These are phyloP conservation scores for Melinaea marsaeus DNA, from an alignment of 2,888 invertebrate genomes.

Conservation along the genomic window DNA sequence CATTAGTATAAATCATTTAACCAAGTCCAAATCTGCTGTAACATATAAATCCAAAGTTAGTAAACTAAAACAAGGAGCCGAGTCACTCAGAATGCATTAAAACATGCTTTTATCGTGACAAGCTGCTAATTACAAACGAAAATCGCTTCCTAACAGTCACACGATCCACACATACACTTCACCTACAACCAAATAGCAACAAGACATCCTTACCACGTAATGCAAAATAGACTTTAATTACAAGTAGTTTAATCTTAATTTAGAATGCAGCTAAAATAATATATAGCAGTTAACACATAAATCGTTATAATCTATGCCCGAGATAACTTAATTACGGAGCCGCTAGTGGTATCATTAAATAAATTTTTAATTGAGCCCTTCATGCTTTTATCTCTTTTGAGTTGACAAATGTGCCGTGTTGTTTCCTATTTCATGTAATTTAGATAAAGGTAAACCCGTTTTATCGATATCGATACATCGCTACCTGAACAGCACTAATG, in stretches of 20 bases:
- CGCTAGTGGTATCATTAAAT: constrained; percentile 35
- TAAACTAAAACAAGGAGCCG: constrained; percentile 18
- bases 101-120: constrained; percentile 35
- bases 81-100: constrained; percentile 30
- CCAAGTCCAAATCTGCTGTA: too few species aligned
- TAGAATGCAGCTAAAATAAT: constrained; percentile 4
- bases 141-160: constrained; percentile 40
- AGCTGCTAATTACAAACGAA: constrained; percentile 41
- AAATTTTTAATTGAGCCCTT: constrained; percentile 40
- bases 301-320: constrained; percentile 35
- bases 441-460: constrained; percentile 27
- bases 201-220: background rate
- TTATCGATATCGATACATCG: constrained; percentile 27
- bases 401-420: constrained; percentile 39
- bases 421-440: constrained; percentile 31
- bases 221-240: constrained; percentile 14
- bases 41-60: background rate
- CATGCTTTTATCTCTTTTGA: constrained; percentile 31
- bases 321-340: constrained; percentile 40
- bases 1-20: too few species aligned
- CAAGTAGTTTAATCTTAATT: background rate
- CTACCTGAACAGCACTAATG: constrained; percentile 29
- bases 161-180: constrained; percentile 45
- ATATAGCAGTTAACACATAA: constrained; percentile 8
- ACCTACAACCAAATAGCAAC: constrained; percentile 3